A percentile compares a stretch with the other conserved stretches of the same genome.
Conservation (phyloP, 2,888 invertebrate genomes). For the Adelognathus sp. region DNA sequence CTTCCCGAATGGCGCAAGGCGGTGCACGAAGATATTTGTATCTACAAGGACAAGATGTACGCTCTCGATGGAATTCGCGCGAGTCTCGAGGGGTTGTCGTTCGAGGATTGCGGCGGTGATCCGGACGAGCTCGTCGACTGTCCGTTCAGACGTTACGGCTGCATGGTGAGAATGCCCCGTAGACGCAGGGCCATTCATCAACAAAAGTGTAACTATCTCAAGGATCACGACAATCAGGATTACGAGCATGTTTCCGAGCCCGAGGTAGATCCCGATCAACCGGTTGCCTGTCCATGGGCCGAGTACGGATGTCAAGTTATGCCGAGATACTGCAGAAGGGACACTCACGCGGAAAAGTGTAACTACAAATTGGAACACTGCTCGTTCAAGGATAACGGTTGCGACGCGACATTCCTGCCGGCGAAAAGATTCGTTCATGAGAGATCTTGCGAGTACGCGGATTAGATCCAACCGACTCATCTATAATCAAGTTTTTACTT, state of each 20-base stretch:
- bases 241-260: conserved; percentile 18
- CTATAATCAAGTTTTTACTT: too few species aligned
- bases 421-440: conserved; percentile 66
- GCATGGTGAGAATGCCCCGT: conserved; percentile 73
- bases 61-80: conserved; percentile 65
- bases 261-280: conserved; percentile 60
- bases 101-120: conserved; percentile 56
- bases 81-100: conserved; percentile 53
- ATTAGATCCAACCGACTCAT: too few species aligned
- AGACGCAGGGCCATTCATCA: conserved; percentile 67
- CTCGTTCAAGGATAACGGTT: conserved; percentile 65
- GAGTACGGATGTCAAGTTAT: conserved; percentile 70
- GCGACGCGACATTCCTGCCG: conserved; percentile 61
- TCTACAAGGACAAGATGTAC: conserved; percentile 65
- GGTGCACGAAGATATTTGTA: conserved; percentile 72
- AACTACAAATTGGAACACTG: conserved; percentile 73
- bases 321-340: conserved; percentile 63
- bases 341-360: conserved; percentile 72
- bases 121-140: conserved; percentile 71
- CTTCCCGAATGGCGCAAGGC: conserved; percentile 68
- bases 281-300: conserved; percentile 69
- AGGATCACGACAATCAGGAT: conserved; percentile 39
- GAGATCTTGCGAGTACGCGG: conserved; percentile 61
- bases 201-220: conserved; percentile 50
- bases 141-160: conserved; percentile 68